Base-by-base conservation (phyloP, 2,888 invertebrate genomes). In the Zootermopsis nevadensis region DNA sequence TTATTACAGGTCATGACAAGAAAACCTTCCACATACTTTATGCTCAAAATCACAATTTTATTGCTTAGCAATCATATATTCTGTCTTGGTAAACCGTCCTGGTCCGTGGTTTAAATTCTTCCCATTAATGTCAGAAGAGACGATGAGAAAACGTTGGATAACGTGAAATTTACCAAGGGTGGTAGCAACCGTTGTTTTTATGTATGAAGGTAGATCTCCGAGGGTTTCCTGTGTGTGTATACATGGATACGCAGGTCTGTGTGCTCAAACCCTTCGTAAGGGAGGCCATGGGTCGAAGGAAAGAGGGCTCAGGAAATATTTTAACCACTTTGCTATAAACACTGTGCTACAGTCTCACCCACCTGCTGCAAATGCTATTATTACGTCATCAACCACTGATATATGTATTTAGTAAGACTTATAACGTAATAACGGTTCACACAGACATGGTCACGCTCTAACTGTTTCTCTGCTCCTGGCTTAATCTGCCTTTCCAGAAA, bases 271-370 rank as follows among this genome's bases (percentile, higher is more conserved):
- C 42, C 12, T 15, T 48, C 15, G 42, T 48, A 48, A 48, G 42
- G 7, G 42, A 12, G 7, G 15, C 2, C 7, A 48, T 24, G 27
- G 60, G 60, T 60, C 60, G 60, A 60, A n/a, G 60, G 12, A 60
- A 60, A n/a, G 60, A n/a, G n/a, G 27, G 6, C 7, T 10, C 42
- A 42, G n/a, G 27, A 76, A 27, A 76, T 42, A 76, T 76, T 76
- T 76, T 42, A 76, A 76, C 76, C 76, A 76, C 76, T 76, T 76
- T 42, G 42, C 74, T 74, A 74, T 74, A 74, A 74, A 74, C 74
- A 74, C 35, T n/a, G n/a, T 22, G 24, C 27, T 42, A 24, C 35
- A 38, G 76, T 76, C 76, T n/a, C 38, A n/a, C 24, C 8, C 76
- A 76, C 76, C 76, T 76, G 76, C 76, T 76, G 15, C 76, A 76